These are phyloP conservation scores for Leptinotarsa lineolata DNA, from an alignment of 1,140 invertebrate genomes.

Conservation along the genomic window DNA sequence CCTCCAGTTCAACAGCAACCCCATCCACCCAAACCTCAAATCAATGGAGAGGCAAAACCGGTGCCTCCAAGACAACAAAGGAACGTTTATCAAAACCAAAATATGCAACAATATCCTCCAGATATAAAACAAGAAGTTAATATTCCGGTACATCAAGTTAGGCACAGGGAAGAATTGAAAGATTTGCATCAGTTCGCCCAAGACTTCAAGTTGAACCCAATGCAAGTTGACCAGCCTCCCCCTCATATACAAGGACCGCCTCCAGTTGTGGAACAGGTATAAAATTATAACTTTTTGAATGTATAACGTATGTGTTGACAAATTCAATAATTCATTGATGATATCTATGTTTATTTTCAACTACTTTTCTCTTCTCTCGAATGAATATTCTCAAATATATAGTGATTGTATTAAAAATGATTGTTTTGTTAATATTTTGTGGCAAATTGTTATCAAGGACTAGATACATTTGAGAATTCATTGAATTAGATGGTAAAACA, in stretches of 20 bases:
- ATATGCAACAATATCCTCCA: constrained; percentile 53
- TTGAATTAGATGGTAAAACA: too few species aligned
- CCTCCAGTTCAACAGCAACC: constrained; percentile 28
- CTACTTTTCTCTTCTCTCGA: too few species aligned
- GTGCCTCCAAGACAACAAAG: constrained; percentile 43
- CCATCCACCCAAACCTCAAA: constrained; percentile 37
- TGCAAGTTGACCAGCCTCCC: constrained; percentile 26
- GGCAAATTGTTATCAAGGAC: too few species aligned
- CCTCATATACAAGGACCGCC: constrained; percentile 37
- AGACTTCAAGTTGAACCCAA: constrained; percentile 60
- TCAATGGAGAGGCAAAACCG: constrained; percentile 49
- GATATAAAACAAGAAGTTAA: constrained; percentile 1
- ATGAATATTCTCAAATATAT: too few species aligned
- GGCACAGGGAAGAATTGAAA: constrained; percentile 49
- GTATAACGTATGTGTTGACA: too few species aligned
- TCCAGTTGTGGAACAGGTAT: constrained; percentile 22
- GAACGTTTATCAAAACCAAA: constrained; percentile 42
- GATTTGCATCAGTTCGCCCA: constrained; percentile 61
- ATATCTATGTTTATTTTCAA: too few species aligned
- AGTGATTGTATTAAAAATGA: too few species aligned
- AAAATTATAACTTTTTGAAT: too few species aligned
- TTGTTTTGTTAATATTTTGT: too few species aligned
- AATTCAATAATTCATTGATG: too few species aligned
- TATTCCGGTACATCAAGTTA: constrained; percentile 14
- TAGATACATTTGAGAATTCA: too few species aligned